A percentile compares a stretch with the other conserved stretches of the same genome.
Conservation (phyloP, 2,113 vertebrate species). For the Pollachius pollachius region DNA sequence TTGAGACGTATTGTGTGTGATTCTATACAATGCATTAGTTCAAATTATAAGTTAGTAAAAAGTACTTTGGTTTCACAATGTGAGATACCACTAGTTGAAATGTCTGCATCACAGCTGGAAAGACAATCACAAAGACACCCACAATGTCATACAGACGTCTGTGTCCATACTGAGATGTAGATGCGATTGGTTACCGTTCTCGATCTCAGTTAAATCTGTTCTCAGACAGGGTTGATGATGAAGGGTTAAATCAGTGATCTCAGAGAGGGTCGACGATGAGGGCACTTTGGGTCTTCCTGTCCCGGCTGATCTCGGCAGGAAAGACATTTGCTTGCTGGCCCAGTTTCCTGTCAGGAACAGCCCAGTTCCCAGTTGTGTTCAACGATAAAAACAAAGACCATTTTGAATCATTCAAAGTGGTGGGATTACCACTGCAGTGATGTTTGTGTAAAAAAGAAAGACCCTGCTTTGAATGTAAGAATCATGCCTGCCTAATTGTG, state of each 20-base stretch:
- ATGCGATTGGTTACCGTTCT: too few species aligned
- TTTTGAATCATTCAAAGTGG: slow-evolving; percentile 2
- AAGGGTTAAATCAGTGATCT: background rate
- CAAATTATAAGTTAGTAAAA: too few species aligned
- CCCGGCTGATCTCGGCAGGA: slow-evolving; percentile 75
- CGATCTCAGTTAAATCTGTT: background rate
- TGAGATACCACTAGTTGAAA: too few species aligned
- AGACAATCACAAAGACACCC: too few species aligned
- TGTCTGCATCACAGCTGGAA: too few species aligned
- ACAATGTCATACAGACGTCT: too few species aligned
- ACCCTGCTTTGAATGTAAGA: too few species aligned
- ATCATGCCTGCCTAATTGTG: too few species aligned
- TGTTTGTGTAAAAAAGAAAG: background rate
- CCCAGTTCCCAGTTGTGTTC: slow-evolving; percentile 47
- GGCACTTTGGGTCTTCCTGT: slow-evolving; percentile 42
- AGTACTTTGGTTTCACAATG: too few species aligned
- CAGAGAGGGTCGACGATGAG: slow-evolving; percentile 48
- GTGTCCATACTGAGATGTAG: too few species aligned
- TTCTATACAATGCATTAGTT: too few species aligned
- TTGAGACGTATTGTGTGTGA: too few species aligned
- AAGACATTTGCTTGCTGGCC: slow-evolving; percentile 63
- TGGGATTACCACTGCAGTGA: background rate
- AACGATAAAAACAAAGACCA: slow-evolving; percentile 31
- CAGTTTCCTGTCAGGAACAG: slow-evolving; percentile 70
- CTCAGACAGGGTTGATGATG: slow-evolving; percentile 48